Base-by-base conservation (phyloP, 2,113 vertebrate species). In the Smithornis capensis region DNA sequence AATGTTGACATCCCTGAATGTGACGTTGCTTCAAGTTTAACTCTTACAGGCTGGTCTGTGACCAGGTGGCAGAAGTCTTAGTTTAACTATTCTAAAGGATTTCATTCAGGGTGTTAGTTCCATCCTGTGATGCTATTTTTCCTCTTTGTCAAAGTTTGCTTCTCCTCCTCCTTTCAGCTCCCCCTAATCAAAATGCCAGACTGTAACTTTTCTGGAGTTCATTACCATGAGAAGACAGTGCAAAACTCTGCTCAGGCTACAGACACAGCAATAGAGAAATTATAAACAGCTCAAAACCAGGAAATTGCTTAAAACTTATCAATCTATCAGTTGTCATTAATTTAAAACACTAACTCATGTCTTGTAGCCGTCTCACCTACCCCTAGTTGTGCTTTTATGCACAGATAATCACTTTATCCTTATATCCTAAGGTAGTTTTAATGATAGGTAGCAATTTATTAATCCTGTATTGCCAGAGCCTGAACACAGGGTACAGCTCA, bases 111-210 rank as follows among this genome's bases (percentile, higher is more conserved):
- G 25, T 50, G 7, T 37, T 42, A 62, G 23, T 35, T 50, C 10
- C 33, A 50, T 12, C 37, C 45, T 7, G 12, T 25, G 28, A 57
- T 13, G 55, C 17, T 11, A 1, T 52, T 60, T 65, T 25, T n/a
- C 40, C 67, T 88, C 53, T 49, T 49, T 52, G 9, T 27, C 21
- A 73, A 64, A 52, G 9, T 24, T 38, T 15, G 2, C 19, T 24
- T 71, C 50, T 44, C 25, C 27, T 23, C 6, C 9, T 13, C 5
- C 10, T 62, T 29, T 24, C 28, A 49, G 4, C 2, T 8, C 13
- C 12, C 4, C 1, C 1, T 12, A 57, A 25, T 3, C 14, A 75
- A 78, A 42, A 22, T 2, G 0, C 12, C 45, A 42, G 27, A n/a
- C 5, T 22, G 25, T n/a, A 47, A 0, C 15, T 79, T 33, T 75